Conservation (phyloP, 1,140 invertebrate genomes). For the Atta colombica region DNA sequence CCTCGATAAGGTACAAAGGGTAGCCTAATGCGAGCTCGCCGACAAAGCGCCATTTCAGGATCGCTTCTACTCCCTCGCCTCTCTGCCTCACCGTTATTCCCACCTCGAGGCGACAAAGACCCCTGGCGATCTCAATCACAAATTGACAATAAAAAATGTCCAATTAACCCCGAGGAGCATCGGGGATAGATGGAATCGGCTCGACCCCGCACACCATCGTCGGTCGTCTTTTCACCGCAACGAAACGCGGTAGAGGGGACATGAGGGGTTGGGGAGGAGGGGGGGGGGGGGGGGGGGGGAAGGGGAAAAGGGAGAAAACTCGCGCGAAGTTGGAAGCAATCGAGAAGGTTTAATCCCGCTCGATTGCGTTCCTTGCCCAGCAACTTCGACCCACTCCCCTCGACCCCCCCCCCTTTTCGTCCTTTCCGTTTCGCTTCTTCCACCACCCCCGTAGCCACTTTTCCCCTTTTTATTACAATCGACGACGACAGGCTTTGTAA, state of each 20-base stretch:
- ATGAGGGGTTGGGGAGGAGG: conserved; percentile 14
- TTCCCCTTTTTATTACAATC: conserved; percentile 72
- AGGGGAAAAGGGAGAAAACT: conserved; percentile 66
- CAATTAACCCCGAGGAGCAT: conserved; percentile 83
- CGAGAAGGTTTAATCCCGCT: conserved; percentile 85
- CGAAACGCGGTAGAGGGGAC: conserved; percentile 46
- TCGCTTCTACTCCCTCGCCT: conserved; percentile 52
- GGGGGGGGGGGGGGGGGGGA: background rate
- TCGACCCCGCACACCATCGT: conserved; percentile 71
- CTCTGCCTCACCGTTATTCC: conserved; percentile 33
- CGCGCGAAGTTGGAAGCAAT: conserved; percentile 86
- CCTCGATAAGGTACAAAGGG: conserved; percentile 81
- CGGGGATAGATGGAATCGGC: conserved; percentile 78
- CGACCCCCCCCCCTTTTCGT: conserved; percentile 57
- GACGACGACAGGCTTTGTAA: conserved; percentile 59
- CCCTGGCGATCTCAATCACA: conserved; percentile 83
- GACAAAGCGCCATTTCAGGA: conserved; percentile 78
- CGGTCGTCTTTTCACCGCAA: conserved; percentile 80
- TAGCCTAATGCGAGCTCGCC: conserved; percentile 76
- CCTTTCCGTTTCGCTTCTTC: conserved; percentile 63
- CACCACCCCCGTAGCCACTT: conserved; percentile 73
- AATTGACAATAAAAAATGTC: conserved; percentile 87
- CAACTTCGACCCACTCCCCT: conserved; percentile 76
- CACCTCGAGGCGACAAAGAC: conserved; percentile 80
- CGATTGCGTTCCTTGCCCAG: conserved; percentile 83